These are phyloP conservation scores for Osmerus mordax DNA, from an alignment of 2,113 vertebrate genomes.

Conservation along the genomic window DNA sequence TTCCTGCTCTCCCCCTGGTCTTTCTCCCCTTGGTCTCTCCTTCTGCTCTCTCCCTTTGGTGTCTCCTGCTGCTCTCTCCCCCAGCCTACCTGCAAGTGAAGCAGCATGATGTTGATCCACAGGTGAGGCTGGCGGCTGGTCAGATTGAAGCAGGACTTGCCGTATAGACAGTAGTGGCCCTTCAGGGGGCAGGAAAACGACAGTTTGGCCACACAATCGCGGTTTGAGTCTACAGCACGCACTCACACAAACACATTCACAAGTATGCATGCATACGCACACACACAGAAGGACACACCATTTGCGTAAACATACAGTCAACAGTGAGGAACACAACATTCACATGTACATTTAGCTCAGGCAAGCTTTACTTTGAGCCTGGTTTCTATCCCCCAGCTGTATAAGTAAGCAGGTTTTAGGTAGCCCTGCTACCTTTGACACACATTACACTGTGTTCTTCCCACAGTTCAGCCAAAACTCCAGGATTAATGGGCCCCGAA, in stretches of 20 bases:
- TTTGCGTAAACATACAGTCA: too few relatives aligned
- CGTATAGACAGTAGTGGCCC: constrained; percentile 91
- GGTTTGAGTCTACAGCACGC: constrained; percentile 71
- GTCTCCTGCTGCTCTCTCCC: too few relatives aligned
- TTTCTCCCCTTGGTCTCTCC: too few relatives aligned
- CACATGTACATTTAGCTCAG: not conserved
- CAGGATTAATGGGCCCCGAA: not conserved
- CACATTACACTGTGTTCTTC: constrained; percentile 5
- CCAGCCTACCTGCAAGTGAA: constrained; percentile 83
- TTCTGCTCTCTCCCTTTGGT: too few relatives aligned
- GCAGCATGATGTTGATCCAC: constrained; percentile 95
- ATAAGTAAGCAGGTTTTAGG: not conserved
- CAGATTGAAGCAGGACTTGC: constrained; percentile 87
- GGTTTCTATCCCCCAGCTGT: too few relatives aligned
- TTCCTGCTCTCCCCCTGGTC: too few relatives aligned
- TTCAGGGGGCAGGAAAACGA: constrained; percentile 91
- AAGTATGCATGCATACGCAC: constrained; percentile 17
- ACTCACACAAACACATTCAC: constrained; percentile 24
- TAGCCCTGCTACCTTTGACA: not conserved
- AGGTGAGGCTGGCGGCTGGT: constrained; percentile 82
- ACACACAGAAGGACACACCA: constrained; percentile 3
- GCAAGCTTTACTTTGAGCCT: too few relatives aligned
- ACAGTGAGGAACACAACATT: too few relatives aligned
- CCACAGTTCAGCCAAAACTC: constrained; percentile 13
- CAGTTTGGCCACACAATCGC: constrained; percentile 83